Evolutionary conservation across 2,113 vertebrate species (phyloP), one percentile per base, ranked within the genome.

Genomic region (Argyrosomus japonicus): DNA sequence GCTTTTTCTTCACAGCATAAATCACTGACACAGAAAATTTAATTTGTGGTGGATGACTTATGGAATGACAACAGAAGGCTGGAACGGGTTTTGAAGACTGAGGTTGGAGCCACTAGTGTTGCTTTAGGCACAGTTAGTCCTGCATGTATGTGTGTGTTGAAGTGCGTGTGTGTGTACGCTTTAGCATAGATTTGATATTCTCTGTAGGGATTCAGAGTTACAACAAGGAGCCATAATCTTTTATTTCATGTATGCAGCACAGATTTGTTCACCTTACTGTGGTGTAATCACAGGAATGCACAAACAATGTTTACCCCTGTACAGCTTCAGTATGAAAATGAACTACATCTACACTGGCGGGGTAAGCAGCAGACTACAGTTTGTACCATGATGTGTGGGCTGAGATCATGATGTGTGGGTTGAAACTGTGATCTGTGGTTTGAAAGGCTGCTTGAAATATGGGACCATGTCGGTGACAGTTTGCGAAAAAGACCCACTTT

Each of bases 1-100:
- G 54, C 54, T 79, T 91, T 90, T 90, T 85, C 89, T 82, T 79
- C 75, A 88, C 72, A 51, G 84, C 79, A 88, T 93, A 91, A 94
- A 92, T 93, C 88, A 93, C 79, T 84, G 87, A 87, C 88, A 90
- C 77, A 90, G 90, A 91, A 87, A 88, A 89, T 91, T 83, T 81
- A 82, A 87, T 92, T 89, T 87, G 91, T 78, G 87, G 87, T 67
- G 81, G 56, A 90, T 91, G 91, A 92, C 82, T 92, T 91, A 90
- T 88, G 88, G 87, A 92, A 93, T 82, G 90, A 94, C 90, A 92
- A 92, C 89, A 90, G 87, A 90, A 74, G 71, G 67, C 83, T 85
- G 79, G 75, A 84, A 85, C 53, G 58, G 74, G 75, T 88, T 89
- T 90, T 88, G 76, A 91, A 92, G 85, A 70, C 78, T 72, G 86